Conservation (phyloP, 2,113 vertebrate genomes). For the Dromas ardeola region DNA sequence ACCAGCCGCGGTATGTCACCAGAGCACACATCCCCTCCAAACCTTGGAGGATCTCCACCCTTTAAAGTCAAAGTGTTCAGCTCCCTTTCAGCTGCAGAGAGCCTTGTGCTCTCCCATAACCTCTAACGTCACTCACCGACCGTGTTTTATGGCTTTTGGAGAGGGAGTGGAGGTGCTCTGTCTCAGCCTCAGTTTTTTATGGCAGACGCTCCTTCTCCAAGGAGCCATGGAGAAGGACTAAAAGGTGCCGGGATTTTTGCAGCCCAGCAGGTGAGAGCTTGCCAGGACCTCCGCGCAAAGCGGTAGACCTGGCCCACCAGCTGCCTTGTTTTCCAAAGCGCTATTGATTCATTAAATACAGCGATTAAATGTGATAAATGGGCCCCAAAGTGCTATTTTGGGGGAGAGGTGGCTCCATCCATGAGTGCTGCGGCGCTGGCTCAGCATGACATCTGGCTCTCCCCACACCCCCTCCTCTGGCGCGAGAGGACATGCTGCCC, state of each 20-base stretch:
- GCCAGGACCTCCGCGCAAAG: neutral
- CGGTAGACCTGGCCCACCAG: neutral
- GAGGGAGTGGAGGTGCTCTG: neutral
- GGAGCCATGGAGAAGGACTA: neutral
- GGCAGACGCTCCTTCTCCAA: fast-evolving
- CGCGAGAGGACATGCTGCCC: neutral
- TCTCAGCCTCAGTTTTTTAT: neutral
- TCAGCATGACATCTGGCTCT: neutral
- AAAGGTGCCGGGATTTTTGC: neutral
- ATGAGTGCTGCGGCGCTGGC: neutral
- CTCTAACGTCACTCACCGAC: fast-evolving
- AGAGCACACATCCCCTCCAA: neutral
- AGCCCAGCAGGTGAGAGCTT: fast-evolving
- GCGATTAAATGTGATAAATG: neutral
- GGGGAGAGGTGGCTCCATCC: neutral
- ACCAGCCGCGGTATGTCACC: fast-evolving
- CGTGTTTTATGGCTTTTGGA: neutral
- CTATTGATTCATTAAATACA: neutral
- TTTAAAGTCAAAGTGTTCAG: neutral
- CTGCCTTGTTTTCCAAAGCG: neutral
- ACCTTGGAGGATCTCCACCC: neutral
- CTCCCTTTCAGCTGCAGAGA: neutral
- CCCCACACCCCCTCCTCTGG: neutral
- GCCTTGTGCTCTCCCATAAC: neutral
- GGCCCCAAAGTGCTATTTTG: neutral